These are phyloP conservation scores for Formica selysi DNA, from an alignment of 1,140 invertebrate genomes.

Conservation along the genomic window DNA sequence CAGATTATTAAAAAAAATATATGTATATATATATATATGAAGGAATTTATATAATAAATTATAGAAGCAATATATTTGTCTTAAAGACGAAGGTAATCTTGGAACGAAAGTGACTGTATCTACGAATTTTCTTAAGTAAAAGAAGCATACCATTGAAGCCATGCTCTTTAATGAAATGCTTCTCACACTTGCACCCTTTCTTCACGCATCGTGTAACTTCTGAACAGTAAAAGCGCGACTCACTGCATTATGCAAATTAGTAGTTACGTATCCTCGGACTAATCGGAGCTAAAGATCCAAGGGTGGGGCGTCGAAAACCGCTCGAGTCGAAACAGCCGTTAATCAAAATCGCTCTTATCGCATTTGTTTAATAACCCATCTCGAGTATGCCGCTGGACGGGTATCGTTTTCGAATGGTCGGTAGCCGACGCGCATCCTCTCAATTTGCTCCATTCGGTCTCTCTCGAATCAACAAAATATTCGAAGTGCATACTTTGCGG, in stretches of 20 bases:
- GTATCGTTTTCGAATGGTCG: slow-evolving; percentile 45
- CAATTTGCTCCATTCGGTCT: slow-evolving; percentile 44
- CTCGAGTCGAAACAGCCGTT: not conserved
- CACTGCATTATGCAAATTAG: slow-evolving; percentile 56
- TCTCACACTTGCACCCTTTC: slow-evolving; percentile 48
- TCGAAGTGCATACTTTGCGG: slow-evolving; percentile 26
- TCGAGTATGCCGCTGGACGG: not conserved
- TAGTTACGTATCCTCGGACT: slow-evolving; percentile 49
- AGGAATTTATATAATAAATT: too few species aligned
- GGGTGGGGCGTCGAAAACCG: slow-evolving; percentile 6
- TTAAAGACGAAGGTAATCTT: not conserved
- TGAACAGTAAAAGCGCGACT: slow-evolving; percentile 51
- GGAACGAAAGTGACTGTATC: not conserved
- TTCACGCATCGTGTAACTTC: slow-evolving; percentile 59
- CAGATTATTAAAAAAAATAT: not conserved
- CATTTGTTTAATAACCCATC: slow-evolving; percentile 47
- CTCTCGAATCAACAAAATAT: slow-evolving; percentile 36
- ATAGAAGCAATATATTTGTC: not conserved
- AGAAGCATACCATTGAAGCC: not conserved
- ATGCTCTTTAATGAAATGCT: slow-evolving; percentile 26
- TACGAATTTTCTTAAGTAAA: slow-evolving; percentile 15
- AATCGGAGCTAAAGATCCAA: slow-evolving; percentile 50
- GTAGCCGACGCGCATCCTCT: slow-evolving; percentile 24
- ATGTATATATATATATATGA: not conserved
- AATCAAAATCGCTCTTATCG: slow-evolving; percentile 43